Evolutionary conservation across 2,113 vertebrate species (phyloP), one percentile per base, ranked within the genome.

Genomic region (Fulica atra): DNA sequence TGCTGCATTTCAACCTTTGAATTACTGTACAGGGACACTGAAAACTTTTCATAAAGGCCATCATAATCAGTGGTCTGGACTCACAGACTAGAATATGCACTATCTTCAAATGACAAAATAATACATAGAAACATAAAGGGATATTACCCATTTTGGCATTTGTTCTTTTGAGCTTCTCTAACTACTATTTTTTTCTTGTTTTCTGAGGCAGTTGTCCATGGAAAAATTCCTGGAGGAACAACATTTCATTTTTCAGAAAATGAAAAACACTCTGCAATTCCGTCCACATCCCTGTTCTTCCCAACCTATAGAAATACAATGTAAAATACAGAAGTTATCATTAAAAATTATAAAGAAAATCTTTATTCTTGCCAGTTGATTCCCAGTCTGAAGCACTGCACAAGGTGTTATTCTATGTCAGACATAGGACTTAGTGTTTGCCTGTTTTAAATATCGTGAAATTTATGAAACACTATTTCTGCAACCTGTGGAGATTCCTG

Each of bases 241-340:
- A 57, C 7, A 24, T 78, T 44, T 81, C 40, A 50, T n/a, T n/a
- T n/a, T n/a, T 44, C 11, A 59, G 31, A 16, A 35, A 60, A 5
- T 33, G 10, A 56, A 69, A 69, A 51, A 33, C 36, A 1, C 13
- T 50, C 9, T 46, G 63, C 10, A 71, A 31, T 18, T 64, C 9
- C 6, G 50, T 8, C 18, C 2, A 6, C 44, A 20, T n/a, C 6
- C 8, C 6, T 36, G n/a, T 4, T 1, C 1, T 72, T 86, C 16
- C 7, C 18, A 31, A 13, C 3, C 56, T 64, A 36, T 1, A 64
- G 24, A 80, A 80, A 40, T 25, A 17, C 4, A 29, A 2, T 10
- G 4, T 31, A 15, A 57, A 50, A 31, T 24, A 1, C 1, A 5
- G 21, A 44, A 64, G 3, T 16, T 56, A 19, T 17, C 56, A 28